Base-by-base conservation (phyloP, 2,888 invertebrate species). In the Danaus chrysippus region DNA sequence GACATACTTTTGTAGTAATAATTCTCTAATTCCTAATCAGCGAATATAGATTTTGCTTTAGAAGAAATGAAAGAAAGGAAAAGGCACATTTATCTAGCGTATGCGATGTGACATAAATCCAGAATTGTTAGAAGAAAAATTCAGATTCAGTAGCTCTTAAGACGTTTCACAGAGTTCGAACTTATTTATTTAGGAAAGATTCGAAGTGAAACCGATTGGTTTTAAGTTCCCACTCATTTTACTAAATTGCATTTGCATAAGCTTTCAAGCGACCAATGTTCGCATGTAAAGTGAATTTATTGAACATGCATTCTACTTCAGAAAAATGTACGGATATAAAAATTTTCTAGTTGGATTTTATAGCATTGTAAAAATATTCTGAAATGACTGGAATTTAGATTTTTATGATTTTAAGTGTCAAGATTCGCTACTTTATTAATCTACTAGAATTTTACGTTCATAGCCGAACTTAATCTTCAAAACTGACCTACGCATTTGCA, bases 201-300 rank as follows among this genome's bases (percentile, higher is more conserved):
- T 54, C 13, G 54, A 42, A 42, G n/a, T 13, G 2, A n/a, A 54
- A 54, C 23, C 54, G 49, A 55, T 59, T 59, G 41, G 23, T 17
- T 61, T 58, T 58, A 63, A 63, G 61, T 63, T 66, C 55, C 49
- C 54, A 64, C 63, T 65, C 60, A 63, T 59, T 55, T 59, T 61
- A 55, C 60, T 58, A 56, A 62, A 66, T 63, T 68, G 66, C 63
- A 68, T 68, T 66, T 66, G 61, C 61, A 64, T 66, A 66, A 57
- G 64, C 63, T 65, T 64, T 69, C 64, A 66, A 68, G 67, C 64
- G 58, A 65, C 62, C 63, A 68, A 55, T 67, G 64, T 63, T 65
- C 63, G 62, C 67, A 61, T 61, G 67, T 65, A 56, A 65, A 64
- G 62, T 60, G 58, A 62, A 65, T 61, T 68, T 65, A 64, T 63